Base-by-base conservation (phyloP, 2,888 invertebrate species). In the Nysson spinosus region DNA sequence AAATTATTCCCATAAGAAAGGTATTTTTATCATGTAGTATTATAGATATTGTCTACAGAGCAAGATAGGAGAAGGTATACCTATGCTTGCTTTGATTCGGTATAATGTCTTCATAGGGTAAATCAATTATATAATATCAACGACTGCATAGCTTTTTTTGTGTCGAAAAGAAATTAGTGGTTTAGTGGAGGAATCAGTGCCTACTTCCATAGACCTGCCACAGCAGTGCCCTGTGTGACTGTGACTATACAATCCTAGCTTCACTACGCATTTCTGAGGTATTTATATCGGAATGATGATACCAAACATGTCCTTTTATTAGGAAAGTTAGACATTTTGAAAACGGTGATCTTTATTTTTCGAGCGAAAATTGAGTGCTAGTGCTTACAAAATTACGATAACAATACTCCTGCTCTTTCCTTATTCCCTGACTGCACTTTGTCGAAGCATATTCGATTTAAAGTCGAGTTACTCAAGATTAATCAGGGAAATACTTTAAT, bases 221-320 rank as follows among this genome's bases (percentile, higher is more conserved):
- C 85, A 82, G 82, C 86, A 86, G 85, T 85, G 86, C 83, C 84
- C 85, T 83, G 85, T 82, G 85, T 84, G 85, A 85, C 85, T 84
- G 80, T 84, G 85, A 86, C 84, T 84, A 85, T 86, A 85, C 85
- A 85, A 85, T 85, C 85, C 84, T 85, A 86, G 81, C 86, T 86
- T 86, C 86, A 85, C 86, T 83, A 85, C 85, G 83, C 84, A 86
- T 84, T 84, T 83, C 80, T 83, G 86, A 86, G 86, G 86, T 86
- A 86, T 86, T 86, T 86, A 86, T 86, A 77, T 83, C 83, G 85
- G 86, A 86, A 86, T 86, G 86, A 86, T 86, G 80, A 85, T 85
- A 84, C 83, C 85, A 83, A 84, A 84, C 80, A 82, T 83, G 83
- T 79, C 81, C 82, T 81, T 79, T 79, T 82, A 75, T 75, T 81